phyloP scores from a whole-genome alignment of 1,140 invertebrate species.

The Bombus huntii region DNA sequence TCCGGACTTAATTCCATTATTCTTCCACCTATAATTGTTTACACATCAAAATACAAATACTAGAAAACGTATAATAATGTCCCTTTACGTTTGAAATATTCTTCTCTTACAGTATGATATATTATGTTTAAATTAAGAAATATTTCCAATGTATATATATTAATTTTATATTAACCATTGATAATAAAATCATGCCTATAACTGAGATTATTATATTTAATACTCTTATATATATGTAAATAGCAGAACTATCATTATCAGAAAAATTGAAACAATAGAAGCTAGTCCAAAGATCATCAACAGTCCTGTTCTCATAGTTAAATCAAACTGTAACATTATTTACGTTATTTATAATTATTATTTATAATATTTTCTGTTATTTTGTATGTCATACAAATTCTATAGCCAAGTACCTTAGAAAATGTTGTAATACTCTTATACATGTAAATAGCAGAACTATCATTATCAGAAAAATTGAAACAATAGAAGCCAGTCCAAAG shows the following conservation, averaged over 20 bases:
- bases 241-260: conserved; percentile 76
- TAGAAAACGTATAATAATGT: conserved; percentile 64
- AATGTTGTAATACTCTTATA: conserved; percentile 15
- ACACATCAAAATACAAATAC: conserved; percentile 87
- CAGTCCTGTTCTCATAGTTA: conserved; percentile 83
- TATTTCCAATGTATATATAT: not conserved
- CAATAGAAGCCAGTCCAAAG: conserved; percentile 80
- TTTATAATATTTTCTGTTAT: too few species aligned
- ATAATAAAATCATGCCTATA: conserved; percentile 80
- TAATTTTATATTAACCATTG: conserved; percentile 65
- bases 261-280: conserved; percentile 82
- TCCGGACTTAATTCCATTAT: conserved; percentile 85
- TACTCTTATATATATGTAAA: conserved; percentile 69
- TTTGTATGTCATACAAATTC: too few species aligned
- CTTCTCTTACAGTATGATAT: not conserved
- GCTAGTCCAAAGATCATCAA: conserved; percentile 82
- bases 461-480: conserved; percentile 82
- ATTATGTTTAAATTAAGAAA: not conserved
- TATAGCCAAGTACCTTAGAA: too few species aligned
- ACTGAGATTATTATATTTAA: conserved; percentile 80
- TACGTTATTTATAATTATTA: not conserved
- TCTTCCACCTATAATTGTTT: conserved; percentile 87
- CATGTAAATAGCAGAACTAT: conserved; percentile 76
- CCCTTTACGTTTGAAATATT: not conserved
- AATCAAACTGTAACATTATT: conserved; percentile 83